Base-by-base conservation (phyloP, 2,797 vertebrate genomes). In the Carduelis carduelis region DNA sequence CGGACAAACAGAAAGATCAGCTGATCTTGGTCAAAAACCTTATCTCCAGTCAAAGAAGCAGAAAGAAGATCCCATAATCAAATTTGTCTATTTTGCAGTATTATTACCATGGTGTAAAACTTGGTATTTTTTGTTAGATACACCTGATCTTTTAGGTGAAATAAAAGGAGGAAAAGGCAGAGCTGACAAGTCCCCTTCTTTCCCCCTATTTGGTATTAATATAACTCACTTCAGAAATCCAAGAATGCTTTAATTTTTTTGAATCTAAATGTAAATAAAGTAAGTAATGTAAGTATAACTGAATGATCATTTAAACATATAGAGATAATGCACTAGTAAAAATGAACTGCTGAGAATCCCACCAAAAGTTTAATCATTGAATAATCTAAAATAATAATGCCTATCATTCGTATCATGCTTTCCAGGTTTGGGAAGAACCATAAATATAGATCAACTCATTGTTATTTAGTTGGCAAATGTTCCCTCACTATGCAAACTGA, bases 241-340 rank as follows among this genome's bases (percentile, higher is more conserved):
- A 93, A 85, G 37, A 94, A 49, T 32, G 41, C 81, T 78, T 93
- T 91, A 20, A 78, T 37, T 72, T 89, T 87, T 95, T 97, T 95
- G 9, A 83, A 96, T 88, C 63, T 96, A 93, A 96, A 94, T 96
- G 80, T 95, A 97, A 96, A 92, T 90, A 95, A 95, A 87, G 27
- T 78, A 89, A 94, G 84, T 81, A 80, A 81, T 41, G 22, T 49
- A 95, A 93, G 71, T 47, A 49, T 83, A 97, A 89, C 43, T 34
- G 52, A 96, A 70, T 9, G 21, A 93, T 93, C 74, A 61, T 86
- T 97, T 96, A 90, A 96, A 95, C 69, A 94, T 56, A 78, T 13
- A 83, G 78, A 95, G 81, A 96, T 95, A 97, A 94, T 66, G 52
- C 75, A 94, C 75, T 44, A 95, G 85, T 76, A 84, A 95, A 87